These are phyloP conservation scores for Galaxias olidus DNA, from an alignment of 2,797 vertebrate genomes.

Conservation along the genomic window DNA sequence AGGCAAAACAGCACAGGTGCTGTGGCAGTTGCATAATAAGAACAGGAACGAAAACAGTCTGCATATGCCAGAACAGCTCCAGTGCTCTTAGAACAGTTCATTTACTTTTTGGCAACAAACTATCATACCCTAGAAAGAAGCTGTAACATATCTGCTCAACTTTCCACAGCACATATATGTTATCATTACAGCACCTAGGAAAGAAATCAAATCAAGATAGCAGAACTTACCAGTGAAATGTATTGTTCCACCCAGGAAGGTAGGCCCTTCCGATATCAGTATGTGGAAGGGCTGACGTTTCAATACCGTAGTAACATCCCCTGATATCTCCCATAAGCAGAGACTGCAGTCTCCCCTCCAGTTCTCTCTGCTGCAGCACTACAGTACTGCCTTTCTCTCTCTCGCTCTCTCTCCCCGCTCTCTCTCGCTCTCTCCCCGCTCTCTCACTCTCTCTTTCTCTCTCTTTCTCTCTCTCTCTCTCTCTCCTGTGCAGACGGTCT, in stretches of 20 bases:
- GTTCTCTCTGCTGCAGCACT: constrained; percentile 80
- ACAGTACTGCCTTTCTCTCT: constrained; percentile 29
- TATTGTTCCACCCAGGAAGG: constrained; percentile 55
- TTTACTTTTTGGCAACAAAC: background rate
- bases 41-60: too few relatives aligned
- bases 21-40: background rate
- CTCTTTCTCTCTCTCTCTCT: constrained; percentile 11
- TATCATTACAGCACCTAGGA: background rate
- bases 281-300: constrained; percentile 57
- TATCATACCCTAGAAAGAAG: too few relatives aligned
- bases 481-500: constrained; percentile 11
- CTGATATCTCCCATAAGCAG: constrained; percentile 72
- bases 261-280: constrained; percentile 66
- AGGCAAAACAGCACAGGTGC: constrained; percentile 14
- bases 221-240: constrained; percentile 71
- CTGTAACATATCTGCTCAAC: too few relatives aligned
- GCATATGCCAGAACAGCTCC: too few relatives aligned
- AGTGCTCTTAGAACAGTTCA: constrained; percentile 5
- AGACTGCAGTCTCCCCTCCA: constrained; percentile 81
- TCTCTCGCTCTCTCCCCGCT: constrained; percentile 12
- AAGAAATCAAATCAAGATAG: constrained; percentile 9
- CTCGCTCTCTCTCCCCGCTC: constrained; percentile 20
- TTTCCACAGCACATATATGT: too few relatives aligned
- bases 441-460: constrained; percentile 1
- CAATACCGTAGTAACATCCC: constrained; percentile 69